Evolutionary conservation across 2,113 vertebrate genomes (phyloP), one percentile per base, ranked within the genome.

Genomic region (Bos javanicus): DNA sequence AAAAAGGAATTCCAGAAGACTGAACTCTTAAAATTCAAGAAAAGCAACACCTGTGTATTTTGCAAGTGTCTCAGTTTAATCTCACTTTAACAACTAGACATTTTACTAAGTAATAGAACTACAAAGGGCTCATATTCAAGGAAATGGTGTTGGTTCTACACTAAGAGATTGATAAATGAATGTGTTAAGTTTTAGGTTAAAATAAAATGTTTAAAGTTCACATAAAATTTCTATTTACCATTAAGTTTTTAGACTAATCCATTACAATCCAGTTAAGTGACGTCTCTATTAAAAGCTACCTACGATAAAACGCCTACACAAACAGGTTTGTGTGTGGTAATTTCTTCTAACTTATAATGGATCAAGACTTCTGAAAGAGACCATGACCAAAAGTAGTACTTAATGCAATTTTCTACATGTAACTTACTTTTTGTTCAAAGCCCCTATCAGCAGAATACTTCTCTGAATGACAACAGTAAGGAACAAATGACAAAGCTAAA

Each of bases 311-410:
- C 19, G 5, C 43, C 54, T 85, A 50, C 5, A 95, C 28, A 43
- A 87, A 91, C 11, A 87, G 30, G 14, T 83, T 86, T 86, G 14
- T 52, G 26, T 76, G 4, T 6, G 62, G 16, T 43, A 62, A 82
- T 76, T 86, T 88, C 30, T 78, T 91, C 71, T 48, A 82, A 62
- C 25, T 88, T 87, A 59, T 48, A 96, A 64, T 25, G 84, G 76
- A 92, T 83, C 33, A 85, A 92, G 17, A 94, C 62, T 87, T 94
- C 71, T 92, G 10, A 96, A 82, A 50, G 30, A 83, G 46, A 96
- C 28, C 33, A 56, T 48, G 3, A 87, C 23, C 56, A 56, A 43
- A 93, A 71, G 7, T 39, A 95, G 39, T 48, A 43, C 78, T n/a
- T 64, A 84, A 76, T 7, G 76, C 23, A 19, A 16, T 78, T 78